phyloP scores from a whole-genome alignment of 2,797 vertebrate species.

The Scomberomorus guttatus region DNA sequence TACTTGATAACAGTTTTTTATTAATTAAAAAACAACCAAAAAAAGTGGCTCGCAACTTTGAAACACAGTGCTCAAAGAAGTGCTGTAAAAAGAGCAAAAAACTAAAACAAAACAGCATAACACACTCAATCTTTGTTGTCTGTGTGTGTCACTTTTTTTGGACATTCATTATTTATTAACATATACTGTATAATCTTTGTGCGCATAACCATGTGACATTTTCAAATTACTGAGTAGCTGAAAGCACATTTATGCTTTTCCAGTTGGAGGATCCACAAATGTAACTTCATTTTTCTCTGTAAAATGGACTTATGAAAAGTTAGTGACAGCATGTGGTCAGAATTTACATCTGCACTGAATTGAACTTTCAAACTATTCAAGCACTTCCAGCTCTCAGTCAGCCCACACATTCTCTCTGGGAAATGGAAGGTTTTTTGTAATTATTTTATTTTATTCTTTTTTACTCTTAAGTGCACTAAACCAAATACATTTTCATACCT shows the following conservation, averaged over 20 bases:
- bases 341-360: conserved; percentile 21
- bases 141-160: neutral
- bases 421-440: conserved; percentile 4
- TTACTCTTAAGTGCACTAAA: conserved; percentile 6
- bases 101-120: neutral
- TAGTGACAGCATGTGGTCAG: conserved; percentile 13
- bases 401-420: conserved; percentile 23
- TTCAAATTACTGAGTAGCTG: neutral
- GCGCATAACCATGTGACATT: neutral
- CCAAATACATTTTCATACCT: conserved; percentile 28
- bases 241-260: neutral
- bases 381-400: conserved; percentile 30
- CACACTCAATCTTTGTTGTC: neutral
- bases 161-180: neutral
- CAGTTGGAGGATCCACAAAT: neutral
- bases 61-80: neutral
- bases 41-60: neutral
- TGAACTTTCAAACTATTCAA: conserved; percentile 24
- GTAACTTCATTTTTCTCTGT: neutral
- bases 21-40: neutral
- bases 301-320: conserved; percentile 4
- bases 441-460: conserved; percentile 15
- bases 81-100: neutral
- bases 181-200: neutral
- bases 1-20: too few species aligned